These are phyloP conservation scores for Ellobius talpinus DNA, from an alignment of 2,113 vertebrate species.

Conservation along the genomic window DNA sequence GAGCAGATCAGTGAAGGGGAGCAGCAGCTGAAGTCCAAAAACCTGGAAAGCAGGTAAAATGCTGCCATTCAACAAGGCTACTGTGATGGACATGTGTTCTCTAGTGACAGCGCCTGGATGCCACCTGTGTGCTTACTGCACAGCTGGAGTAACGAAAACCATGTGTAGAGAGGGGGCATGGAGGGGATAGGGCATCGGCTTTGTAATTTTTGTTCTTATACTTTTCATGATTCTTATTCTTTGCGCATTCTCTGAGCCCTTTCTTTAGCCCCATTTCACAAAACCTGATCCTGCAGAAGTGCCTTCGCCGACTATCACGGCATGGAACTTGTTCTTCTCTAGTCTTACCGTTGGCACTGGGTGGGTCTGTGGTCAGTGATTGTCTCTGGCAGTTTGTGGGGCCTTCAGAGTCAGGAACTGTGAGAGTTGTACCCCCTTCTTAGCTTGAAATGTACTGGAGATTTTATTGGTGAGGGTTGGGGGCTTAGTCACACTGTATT, in stretches of 20 bases:
- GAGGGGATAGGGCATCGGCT: neutral
- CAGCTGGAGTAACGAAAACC: neutral
- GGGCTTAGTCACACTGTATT: neutral
- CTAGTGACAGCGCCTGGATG: neutral
- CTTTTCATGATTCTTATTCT: neutral
- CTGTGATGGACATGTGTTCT: neutral
- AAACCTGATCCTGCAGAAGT: neutral
- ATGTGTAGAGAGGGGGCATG: neutral
- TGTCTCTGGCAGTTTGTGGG: neutral
- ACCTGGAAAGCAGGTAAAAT: conserved; percentile 93
- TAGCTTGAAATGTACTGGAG: neutral
- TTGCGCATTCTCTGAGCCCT: neutral
- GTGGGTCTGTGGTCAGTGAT: neutral
- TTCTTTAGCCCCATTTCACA: neutral
- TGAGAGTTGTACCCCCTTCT: neutral
- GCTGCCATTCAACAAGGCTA: neutral
- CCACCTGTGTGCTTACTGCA: neutral
- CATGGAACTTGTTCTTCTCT: neutral
- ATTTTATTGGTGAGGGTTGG: neutral
- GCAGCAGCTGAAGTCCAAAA: conserved; percentile 92
- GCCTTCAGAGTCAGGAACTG: neutral
- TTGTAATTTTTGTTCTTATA: neutral
- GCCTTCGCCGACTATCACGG: rapidly evolving
- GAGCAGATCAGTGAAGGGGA: conserved; percentile 95
- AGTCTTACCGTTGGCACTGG: neutral